phyloP scores from a whole-genome alignment of 2,888 invertebrate genomes.

The Eilema caniola region DNA sequence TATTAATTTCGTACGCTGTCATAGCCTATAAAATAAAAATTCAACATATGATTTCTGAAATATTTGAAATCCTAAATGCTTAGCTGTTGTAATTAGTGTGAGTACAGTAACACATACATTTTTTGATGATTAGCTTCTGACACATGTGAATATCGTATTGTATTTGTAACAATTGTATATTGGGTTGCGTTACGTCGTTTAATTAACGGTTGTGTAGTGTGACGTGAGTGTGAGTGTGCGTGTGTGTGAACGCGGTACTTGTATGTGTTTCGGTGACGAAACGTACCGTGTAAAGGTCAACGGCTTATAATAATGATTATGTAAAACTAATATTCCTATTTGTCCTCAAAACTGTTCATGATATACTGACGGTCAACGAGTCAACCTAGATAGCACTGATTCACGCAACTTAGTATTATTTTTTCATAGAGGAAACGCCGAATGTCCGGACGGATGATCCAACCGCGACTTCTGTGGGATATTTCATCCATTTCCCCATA shows the following conservation, averaged over 20 bases:
- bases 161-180: constrained; percentile 1
- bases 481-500: too few relatives aligned
- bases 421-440: too few relatives aligned
- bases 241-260: not conserved
- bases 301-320: constrained; percentile 8
- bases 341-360: constrained; percentile 3
- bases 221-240: not conserved
- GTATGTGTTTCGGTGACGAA: not conserved
- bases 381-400: too few relatives aligned
- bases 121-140: not conserved
- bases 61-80: not conserved
- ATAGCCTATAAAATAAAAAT: not conserved
- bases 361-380: too few relatives aligned
- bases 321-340: constrained; percentile 10
- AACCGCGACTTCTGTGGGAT: too few relatives aligned
- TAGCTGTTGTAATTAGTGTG: not conserved
- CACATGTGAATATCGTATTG: not conserved
- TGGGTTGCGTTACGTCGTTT: constrained; percentile 7
- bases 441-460: too few relatives aligned
- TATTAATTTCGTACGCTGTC: too few relatives aligned
- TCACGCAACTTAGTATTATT: too few relatives aligned
- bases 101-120: not conserved
- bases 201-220: too few relatives aligned
- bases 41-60: not conserved
- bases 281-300: constrained; percentile 13